phyloP scores from a whole-genome alignment of 2,888 invertebrate genomes.

The Fragum fragum region DNA sequence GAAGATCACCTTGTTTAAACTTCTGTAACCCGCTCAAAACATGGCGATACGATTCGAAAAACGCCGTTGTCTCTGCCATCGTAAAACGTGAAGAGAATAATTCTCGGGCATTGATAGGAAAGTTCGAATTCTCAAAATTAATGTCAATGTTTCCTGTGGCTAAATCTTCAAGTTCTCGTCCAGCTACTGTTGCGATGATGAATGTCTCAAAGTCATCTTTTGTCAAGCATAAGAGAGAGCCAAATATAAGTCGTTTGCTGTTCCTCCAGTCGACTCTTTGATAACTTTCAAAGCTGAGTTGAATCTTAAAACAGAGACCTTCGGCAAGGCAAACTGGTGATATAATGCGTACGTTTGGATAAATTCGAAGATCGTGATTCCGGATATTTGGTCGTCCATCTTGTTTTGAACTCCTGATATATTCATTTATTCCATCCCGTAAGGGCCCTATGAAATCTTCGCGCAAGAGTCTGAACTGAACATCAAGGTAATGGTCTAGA shows the following conservation, averaged over 20 bases:
- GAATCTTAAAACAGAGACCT: constrained; percentile 69
- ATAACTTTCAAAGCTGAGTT: constrained; percentile 49
- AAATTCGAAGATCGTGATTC: constrained; percentile 71
- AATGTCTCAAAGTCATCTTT: constrained; percentile 90
- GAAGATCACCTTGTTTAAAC: constrained; percentile 85
- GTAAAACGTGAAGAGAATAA: constrained; percentile 76
- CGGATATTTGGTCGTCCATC: background rate
- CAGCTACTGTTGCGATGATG: constrained; percentile 89
- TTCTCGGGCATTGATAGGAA: constrained; percentile 30
- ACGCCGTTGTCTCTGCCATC: constrained; percentile 93
- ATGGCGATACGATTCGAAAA: constrained; percentile 93
- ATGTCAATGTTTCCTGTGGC: constrained; percentile 67
- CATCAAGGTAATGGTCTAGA: constrained; percentile 92
- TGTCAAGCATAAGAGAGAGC: constrained; percentile 92
- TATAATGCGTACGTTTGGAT: constrained; percentile 74
- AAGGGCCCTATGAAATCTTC: constrained; percentile 94
- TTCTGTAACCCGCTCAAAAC: constrained; percentile 91
- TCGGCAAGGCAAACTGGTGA: constrained; percentile 60
- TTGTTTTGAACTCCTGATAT: background rate
- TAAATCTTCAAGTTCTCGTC: constrained; percentile 69
- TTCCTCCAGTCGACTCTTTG: constrained; percentile 85
- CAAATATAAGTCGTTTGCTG: constrained; percentile 90
- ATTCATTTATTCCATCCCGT: constrained; percentile 88
- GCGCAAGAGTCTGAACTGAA: constrained; percentile 92
- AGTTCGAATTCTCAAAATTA: constrained; percentile 47